A percentile compares a stretch with the other conserved stretches of the same genome.
These are phyloP conservation scores for Lophochroa leadbeateri DNA, from an alignment of 2,113 vertebrate genomes.

Conservation along the genomic window DNA sequence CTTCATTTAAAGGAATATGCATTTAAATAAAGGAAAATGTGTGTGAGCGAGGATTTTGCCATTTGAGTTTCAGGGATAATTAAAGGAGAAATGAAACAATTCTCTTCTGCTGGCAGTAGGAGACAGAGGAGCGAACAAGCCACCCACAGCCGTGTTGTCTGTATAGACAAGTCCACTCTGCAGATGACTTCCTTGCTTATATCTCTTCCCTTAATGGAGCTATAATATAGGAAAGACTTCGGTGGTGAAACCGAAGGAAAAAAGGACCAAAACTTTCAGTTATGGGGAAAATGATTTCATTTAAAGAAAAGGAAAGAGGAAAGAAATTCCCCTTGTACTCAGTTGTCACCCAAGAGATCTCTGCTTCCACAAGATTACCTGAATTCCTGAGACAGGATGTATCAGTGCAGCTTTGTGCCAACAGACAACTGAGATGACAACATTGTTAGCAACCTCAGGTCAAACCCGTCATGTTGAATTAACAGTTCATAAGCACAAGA, in stretches of 20 bases:
- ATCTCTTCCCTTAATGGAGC: neutral
- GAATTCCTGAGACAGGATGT: neutral
- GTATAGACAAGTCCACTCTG: neutral
- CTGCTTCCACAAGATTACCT: neutral
- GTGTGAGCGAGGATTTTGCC: neutral
- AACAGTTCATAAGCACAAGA: neutral
- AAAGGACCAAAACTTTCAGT: neutral
- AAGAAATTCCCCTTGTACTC: neutral
- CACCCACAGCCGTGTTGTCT: accelerated
- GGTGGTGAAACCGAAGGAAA: neutral
- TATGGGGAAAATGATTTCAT: neutral
- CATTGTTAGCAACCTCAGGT: neutral
- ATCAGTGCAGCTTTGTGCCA: neutral
- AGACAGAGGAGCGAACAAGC: neutral
- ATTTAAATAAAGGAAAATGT: neutral
- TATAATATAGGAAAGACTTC: neutral
- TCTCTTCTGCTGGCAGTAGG: neutral
- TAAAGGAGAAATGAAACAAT: neutral
- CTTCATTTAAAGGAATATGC: neutral
- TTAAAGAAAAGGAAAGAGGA: accelerated
- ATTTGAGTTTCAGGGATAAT: neutral
- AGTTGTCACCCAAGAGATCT: neutral
- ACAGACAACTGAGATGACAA: neutral
- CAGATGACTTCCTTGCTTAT: neutral
- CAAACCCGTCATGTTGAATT: conserved; percentile 30